These are phyloP conservation scores for Caenorhabditis becei DNA, from an alignment of 2,888 invertebrate genomes.

Conservation along the genomic window DNA sequence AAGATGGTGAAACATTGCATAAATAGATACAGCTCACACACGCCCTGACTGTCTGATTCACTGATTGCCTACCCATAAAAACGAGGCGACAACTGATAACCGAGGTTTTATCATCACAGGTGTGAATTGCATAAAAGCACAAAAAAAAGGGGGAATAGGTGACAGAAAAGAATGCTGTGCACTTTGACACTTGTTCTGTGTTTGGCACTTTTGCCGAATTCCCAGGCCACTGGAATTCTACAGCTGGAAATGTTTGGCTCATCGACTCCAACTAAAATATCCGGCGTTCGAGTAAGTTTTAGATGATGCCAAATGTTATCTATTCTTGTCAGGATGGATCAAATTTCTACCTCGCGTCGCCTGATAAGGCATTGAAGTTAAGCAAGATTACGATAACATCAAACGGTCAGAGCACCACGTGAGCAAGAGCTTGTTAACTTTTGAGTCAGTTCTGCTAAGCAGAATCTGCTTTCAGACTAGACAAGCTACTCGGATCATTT, in stretches of 20 bases:
- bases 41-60: conserved; percentile 1
- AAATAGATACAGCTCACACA: neutral
- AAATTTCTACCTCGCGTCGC: conserved; percentile 22
- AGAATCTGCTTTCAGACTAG: conserved; percentile 25
- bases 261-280: neutral
- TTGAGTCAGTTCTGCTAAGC: too few relatives aligned
- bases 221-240: neutral
- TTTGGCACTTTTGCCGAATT: neutral
- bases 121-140: conserved; percentile 22
- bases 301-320: neutral
- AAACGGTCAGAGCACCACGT: conserved; percentile 7
- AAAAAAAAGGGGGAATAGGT: neutral
- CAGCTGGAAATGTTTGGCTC: neutral
- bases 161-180: neutral
- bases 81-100: conserved; percentile 7
- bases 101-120: conserved; percentile 14
- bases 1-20: conserved; percentile 8
- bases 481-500: conserved; percentile 12
- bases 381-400: conserved; percentile 21
- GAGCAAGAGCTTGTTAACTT: neutral
- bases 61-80: conserved; percentile 8
- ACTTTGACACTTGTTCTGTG: neutral
- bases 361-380: conserved; percentile 13
- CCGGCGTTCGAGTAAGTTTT: conserved; percentile 11
- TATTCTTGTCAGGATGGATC: conserved; percentile 25